Percentiles rank a stretch among this genome's conserved stretches.
These are phyloP conservation scores for Ceriagrion tenellum DNA, from an alignment of 2,888 invertebrate species.

Conservation along the genomic window DNA sequence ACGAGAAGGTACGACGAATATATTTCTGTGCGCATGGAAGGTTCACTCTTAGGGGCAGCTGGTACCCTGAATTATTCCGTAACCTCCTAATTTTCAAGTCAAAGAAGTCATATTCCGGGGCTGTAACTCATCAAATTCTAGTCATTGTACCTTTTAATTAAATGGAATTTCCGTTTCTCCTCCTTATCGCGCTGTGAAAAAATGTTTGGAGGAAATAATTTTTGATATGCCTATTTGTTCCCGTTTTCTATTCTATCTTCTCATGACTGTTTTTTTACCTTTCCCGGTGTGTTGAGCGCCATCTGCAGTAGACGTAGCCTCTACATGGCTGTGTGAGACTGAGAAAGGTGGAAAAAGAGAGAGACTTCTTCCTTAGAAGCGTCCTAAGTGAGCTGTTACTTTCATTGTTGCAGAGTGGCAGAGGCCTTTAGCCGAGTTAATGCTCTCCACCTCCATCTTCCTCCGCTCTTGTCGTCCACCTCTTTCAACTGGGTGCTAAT, in stretches of 20 bases:
- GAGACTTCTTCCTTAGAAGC: neutral
- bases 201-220: neutral
- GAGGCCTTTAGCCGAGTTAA: neutral
- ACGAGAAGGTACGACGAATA: too few relatives aligned
- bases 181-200: too few relatives aligned
- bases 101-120: too few relatives aligned
- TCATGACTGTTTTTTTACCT: neutral
- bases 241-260: neutral
- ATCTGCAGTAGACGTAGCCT: neutral
- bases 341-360: neutral
- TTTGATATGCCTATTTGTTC: neutral
- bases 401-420: neutral
- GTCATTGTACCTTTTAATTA: too few relatives aligned
- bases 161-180: too few relatives aligned
- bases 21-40: too few relatives aligned
- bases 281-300: neutral
- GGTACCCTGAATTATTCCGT: too few relatives aligned
- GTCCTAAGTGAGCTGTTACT: neutral
- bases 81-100: too few relatives aligned
- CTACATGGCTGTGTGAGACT: neutral
- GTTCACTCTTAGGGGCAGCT: too few relatives aligned
- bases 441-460: neutral
- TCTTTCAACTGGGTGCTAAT: conserved; percentile 33
- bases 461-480: neutral
- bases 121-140: too few relatives aligned